These are phyloP conservation scores for Cydia fagiglandana DNA, from an alignment of 1,140 invertebrate species.

Conservation along the genomic window DNA sequence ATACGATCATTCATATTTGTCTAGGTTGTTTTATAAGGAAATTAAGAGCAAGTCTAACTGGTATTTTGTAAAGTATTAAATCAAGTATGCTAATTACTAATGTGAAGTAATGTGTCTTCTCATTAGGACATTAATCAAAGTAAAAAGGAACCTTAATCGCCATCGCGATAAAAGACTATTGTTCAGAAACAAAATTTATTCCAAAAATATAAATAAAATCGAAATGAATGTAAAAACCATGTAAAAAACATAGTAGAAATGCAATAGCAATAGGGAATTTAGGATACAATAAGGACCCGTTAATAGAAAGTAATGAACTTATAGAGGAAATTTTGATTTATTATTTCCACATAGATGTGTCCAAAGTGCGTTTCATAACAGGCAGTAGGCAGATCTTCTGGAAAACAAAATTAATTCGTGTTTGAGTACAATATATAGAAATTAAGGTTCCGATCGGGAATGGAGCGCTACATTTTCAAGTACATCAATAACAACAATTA, in stretches of 20 bases:
- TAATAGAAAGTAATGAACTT: slow-evolving; percentile 74
- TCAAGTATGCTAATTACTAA: not conserved
- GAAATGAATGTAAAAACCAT: slow-evolving; percentile 77
- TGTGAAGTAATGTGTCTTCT: not conserved
- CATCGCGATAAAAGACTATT: slow-evolving; percentile 62
- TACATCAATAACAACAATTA: slow-evolving; percentile 74
- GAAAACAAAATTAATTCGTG: slow-evolving; percentile 72
- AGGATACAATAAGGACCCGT: slow-evolving; percentile 73
- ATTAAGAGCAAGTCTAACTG: too few species aligned
- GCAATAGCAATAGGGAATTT: slow-evolving; percentile 70
- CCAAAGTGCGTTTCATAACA: slow-evolving; percentile 74
- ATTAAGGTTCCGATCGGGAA: slow-evolving; percentile 78
- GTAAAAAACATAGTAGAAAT: slow-evolving; percentile 70
- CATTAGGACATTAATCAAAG: slow-evolving; percentile 16
- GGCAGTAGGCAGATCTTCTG: slow-evolving; percentile 75
- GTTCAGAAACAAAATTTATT: slow-evolving; percentile 75
- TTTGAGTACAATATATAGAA: slow-evolving; percentile 65
- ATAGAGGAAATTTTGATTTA: slow-evolving; percentile 77
- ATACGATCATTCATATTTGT: too few species aligned
- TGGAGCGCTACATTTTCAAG: slow-evolving; percentile 69
- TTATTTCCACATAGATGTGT: slow-evolving; percentile 79
- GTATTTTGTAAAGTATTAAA: not conserved
- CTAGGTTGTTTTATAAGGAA: too few species aligned
- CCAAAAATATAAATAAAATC: slow-evolving; percentile 75
- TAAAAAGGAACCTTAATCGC: slow-evolving; percentile 75